These are phyloP conservation scores for Microtus pennsylvanicus DNA, from an alignment of 2,113 vertebrate genomes.

Conservation along the genomic window DNA sequence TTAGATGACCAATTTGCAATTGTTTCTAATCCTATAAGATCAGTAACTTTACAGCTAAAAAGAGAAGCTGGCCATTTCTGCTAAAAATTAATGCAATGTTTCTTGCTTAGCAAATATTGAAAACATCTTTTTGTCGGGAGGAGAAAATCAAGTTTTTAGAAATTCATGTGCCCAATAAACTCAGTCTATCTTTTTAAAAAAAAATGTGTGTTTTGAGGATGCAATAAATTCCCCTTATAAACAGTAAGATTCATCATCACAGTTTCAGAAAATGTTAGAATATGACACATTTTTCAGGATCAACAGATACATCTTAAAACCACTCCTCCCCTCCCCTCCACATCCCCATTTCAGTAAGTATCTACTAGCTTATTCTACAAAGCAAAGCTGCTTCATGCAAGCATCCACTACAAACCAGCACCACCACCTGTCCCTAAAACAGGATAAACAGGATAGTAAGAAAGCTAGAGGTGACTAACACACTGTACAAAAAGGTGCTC, in stretches of 20 bases:
- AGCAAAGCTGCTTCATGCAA: conserved; percentile 79
- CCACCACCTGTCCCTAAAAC: conserved; percentile 63
- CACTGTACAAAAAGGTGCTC: conserved; percentile 67
- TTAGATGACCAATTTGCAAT: neutral
- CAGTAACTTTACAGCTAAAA: neutral
- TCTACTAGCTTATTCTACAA: conserved; percentile 62
- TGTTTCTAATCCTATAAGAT: conserved; percentile 50
- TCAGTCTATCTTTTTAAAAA: neutral
- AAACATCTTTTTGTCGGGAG: neutral
- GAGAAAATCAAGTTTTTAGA: conserved; percentile 12
- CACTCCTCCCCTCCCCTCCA: neutral
- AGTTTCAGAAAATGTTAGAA: conserved; percentile 77
- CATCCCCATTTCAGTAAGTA: neutral
- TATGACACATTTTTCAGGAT: conserved; percentile 57
- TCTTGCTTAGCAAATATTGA: conserved; percentile 45
- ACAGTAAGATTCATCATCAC: conserved; percentile 69
- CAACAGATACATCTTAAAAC: conserved; percentile 58
- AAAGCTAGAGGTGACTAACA: conserved; percentile 73
- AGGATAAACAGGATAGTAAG: conserved; percentile 69
- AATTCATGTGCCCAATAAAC: neutral
- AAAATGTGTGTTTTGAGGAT: conserved; percentile 39
- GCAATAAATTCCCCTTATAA: conserved; percentile 35
- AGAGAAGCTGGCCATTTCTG: conserved; percentile 35
- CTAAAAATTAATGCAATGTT: conserved; percentile 47
- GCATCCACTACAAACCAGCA: conserved; percentile 55